Percentiles rank a stretch among this genome's conserved stretches.
Conservation (phyloP, 2,888 invertebrate genomes). For the Eupithecia dodoneata region DNA sequence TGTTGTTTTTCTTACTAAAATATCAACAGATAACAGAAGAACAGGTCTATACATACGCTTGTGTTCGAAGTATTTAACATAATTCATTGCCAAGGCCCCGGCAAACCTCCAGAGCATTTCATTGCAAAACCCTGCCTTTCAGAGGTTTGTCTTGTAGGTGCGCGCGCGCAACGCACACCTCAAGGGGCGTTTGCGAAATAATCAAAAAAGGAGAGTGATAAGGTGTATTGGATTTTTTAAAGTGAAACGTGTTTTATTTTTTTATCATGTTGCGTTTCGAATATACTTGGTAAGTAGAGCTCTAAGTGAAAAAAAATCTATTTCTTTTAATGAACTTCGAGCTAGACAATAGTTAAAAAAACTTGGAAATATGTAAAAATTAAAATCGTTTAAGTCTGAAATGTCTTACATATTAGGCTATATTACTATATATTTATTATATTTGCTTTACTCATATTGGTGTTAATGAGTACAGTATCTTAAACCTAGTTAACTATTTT, state of each 20-base stretch:
- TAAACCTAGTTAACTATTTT: not conserved
- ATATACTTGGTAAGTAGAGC: slow-evolving; percentile 48
- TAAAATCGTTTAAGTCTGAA: not conserved
- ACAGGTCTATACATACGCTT: not conserved
- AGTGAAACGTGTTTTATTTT: not conserved
- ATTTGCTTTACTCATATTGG: too few relatives aligned
- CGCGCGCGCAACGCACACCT: slow-evolving; percentile 57
- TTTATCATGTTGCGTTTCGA: slow-evolving; percentile 45
- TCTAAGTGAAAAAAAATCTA: not conserved
- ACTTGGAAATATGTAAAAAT: not conserved
- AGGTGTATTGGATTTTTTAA: slow-evolving; percentile 5
- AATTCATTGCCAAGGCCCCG: slow-evolving; percentile 48
- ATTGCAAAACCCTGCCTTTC: slow-evolving; percentile 60
- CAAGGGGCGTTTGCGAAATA: slow-evolving; percentile 17
- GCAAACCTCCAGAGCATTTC: slow-evolving; percentile 40
- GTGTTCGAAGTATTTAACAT: not conserved
- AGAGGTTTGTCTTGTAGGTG: slow-evolving; percentile 59
- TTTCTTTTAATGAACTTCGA: not conserved
- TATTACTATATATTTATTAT: not conserved
- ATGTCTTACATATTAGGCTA: not conserved
- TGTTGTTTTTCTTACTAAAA: not conserved
- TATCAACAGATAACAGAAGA: not conserved
- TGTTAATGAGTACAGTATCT: not conserved
- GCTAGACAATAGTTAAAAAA: not conserved
- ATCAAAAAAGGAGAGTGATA: not conserved